These are phyloP conservation scores for Myrmecophaga tridactyla DNA, from an alignment of 2,113 vertebrate genomes.

Conservation along the genomic window DNA sequence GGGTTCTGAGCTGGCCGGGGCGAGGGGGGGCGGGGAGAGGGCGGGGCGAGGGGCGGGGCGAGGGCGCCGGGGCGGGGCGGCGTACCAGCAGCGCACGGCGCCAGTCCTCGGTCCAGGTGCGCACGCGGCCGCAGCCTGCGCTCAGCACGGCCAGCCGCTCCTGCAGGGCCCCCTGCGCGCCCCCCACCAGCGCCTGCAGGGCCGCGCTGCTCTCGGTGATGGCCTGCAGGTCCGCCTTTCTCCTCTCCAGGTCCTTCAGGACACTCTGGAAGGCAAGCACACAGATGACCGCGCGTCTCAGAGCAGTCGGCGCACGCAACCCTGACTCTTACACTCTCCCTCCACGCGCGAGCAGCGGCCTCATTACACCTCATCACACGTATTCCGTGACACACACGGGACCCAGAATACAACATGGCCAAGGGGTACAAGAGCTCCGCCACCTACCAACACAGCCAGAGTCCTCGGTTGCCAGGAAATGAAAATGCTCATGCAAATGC, in stretches of 20 bases:
- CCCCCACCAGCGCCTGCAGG: conserved; percentile 91
- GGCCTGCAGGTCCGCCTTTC: conserved; percentile 88
- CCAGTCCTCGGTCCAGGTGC: conserved; percentile 95
- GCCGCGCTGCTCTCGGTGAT: conserved; percentile 91
- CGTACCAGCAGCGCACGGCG: conserved; percentile 91
- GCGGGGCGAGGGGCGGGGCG: no score
- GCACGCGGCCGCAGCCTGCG: conserved; percentile 90
- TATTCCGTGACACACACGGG: no score
- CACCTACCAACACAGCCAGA: neutral
- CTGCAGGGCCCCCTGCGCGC: conserved; percentile 88
- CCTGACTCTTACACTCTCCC: neutral
- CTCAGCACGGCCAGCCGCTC: conserved; percentile 91
- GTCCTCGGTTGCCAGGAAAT: neutral
- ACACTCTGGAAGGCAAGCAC: conserved; percentile 86
- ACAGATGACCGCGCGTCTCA: no score
- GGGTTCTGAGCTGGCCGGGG: no score
- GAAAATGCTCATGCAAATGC: neutral
- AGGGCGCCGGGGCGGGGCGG: no score
- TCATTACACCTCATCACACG: no score
- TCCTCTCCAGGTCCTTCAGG: conserved; percentile 93
- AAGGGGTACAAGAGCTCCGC: neutral
- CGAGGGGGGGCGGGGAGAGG: no score
- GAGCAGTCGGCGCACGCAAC: neutral
- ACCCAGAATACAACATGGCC: neutral
- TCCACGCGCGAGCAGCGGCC: neutral